phyloP scores from a whole-genome alignment of 2,113 vertebrate genomes.

The Hemibagrus wyckioides region DNA sequence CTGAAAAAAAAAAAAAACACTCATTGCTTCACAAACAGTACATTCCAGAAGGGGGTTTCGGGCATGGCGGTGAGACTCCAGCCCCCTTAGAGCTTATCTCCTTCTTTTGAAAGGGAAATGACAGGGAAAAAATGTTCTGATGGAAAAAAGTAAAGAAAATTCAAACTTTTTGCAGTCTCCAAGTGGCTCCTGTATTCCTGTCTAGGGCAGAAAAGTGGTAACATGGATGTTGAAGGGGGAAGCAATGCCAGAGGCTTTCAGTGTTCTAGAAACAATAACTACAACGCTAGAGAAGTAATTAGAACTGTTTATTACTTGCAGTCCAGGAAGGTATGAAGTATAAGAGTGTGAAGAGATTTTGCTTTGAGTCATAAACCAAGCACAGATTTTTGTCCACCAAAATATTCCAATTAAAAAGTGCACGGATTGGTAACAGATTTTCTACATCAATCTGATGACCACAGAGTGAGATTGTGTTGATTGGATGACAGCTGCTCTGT shows the following conservation, averaged over 20 bases:
- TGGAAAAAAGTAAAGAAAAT: not conserved
- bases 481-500: not conserved
- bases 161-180: not conserved
- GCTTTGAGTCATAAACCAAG: not conserved
- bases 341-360: not conserved
- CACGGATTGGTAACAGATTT: not conserved
- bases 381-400: not conserved
- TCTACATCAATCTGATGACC: not conserved
- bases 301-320: constrained; percentile 12
- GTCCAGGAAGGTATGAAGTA: not conserved
- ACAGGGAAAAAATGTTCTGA: not conserved
- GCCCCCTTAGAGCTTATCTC: not conserved
- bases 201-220: not conserved
- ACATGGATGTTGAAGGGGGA: not conserved
- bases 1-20: not conserved
- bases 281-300: not conserved
- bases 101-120: not conserved
- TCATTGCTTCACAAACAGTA: not conserved
- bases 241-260: not conserved
- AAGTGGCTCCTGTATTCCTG: not conserved
- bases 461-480: not conserved
- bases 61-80: not conserved
- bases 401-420: not conserved
- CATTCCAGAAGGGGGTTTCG: not conserved
- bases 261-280: not conserved